A percentile compares a stretch with the other conserved stretches of the same genome.
These are phyloP conservation scores for Drosophila koepferae DNA, from an alignment of 2,888 invertebrate genomes.

Conservation along the genomic window DNA sequence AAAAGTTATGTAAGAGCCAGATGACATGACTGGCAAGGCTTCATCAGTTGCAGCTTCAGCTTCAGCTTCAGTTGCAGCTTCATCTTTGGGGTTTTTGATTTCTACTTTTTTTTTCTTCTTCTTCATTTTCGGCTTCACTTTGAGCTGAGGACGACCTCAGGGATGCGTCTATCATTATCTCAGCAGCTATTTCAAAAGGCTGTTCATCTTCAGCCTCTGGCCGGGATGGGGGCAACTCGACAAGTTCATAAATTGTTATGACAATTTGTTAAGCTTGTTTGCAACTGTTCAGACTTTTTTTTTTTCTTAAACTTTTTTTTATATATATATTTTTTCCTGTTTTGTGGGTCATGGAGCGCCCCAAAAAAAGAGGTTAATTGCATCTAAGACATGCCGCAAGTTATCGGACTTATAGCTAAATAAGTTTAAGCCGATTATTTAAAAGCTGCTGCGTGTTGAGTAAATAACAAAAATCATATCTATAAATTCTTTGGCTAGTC, in stretches of 20 bases:
- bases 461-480: background rate
- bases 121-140: constrained; percentile 1
- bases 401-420: constrained; percentile 3
- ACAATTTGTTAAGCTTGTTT: constrained; percentile 50
- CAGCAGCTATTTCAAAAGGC: constrained; percentile 10
- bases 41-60: constrained; percentile 16
- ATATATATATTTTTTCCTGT: too few species aligned
- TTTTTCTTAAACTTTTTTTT: background rate
- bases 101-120: constrained; percentile 11
- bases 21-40: constrained; percentile 75
- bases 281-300: constrained; percentile 2
- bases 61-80: constrained; percentile 8
- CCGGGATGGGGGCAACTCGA: constrained; percentile 22
- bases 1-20: constrained; percentile 62
- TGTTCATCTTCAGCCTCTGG: constrained; percentile 27
- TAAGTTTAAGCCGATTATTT: constrained; percentile 6
- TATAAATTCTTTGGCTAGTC: background rate
- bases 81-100: constrained; percentile 3
- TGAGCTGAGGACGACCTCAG: constrained; percentile 36
- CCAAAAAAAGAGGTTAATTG: constrained; percentile 37
- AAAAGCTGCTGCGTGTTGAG: background rate
- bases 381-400: background rate
- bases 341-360: constrained; percentile 23
- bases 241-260: constrained; percentile 69
- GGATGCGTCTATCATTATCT: constrained; percentile 36